These are phyloP conservation scores for Scaptomyza pallida DNA, from an alignment of 1,140 invertebrate species.

Conservation along the genomic window DNA sequence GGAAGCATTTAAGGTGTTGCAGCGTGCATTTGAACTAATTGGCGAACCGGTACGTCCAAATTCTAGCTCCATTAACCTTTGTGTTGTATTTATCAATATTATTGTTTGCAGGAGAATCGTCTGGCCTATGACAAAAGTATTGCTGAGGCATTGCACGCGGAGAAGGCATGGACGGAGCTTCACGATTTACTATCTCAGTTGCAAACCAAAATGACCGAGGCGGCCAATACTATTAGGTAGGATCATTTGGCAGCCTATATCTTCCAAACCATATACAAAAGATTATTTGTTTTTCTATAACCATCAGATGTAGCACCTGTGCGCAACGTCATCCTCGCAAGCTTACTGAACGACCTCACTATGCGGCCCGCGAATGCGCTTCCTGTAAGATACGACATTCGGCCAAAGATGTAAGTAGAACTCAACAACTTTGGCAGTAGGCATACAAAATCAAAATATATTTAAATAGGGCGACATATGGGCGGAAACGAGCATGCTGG, in stretches of 20 bases:
- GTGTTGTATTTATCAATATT: neutral
- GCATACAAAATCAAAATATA: neutral
- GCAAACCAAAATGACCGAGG: constrained; percentile 96
- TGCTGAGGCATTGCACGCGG: constrained; percentile 90
- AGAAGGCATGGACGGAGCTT: constrained; percentile 93
- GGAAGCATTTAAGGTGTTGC: constrained; percentile 97
- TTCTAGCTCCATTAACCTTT: neutral
- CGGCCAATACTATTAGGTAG: constrained; percentile 92
- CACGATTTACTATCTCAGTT: constrained; percentile 92
- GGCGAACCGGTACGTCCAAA: constrained; percentile 91
- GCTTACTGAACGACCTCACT: constrained; percentile 92
- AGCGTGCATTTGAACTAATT: constrained; percentile 96
- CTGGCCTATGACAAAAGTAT: constrained; percentile 89
- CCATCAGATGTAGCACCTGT: constrained; percentile 92
- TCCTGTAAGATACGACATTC: constrained; percentile 95
- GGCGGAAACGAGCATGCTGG: constrained; percentile 95
- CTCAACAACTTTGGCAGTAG: constrained; percentile 4
- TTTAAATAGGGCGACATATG: constrained; percentile 94
- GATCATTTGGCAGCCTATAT: neutral
- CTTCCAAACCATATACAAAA: neutral
- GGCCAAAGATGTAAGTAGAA: constrained; percentile 91
- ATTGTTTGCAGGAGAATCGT: constrained; percentile 88
- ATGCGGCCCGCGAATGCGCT: constrained; percentile 94
- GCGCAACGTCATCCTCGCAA: constrained; percentile 93
- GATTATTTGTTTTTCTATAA: no score